Evolutionary conservation across 2,797 vertebrate species (phyloP), one percentile per base, ranked within the genome.

Genomic region (Tauraco hartlaubi): DNA sequence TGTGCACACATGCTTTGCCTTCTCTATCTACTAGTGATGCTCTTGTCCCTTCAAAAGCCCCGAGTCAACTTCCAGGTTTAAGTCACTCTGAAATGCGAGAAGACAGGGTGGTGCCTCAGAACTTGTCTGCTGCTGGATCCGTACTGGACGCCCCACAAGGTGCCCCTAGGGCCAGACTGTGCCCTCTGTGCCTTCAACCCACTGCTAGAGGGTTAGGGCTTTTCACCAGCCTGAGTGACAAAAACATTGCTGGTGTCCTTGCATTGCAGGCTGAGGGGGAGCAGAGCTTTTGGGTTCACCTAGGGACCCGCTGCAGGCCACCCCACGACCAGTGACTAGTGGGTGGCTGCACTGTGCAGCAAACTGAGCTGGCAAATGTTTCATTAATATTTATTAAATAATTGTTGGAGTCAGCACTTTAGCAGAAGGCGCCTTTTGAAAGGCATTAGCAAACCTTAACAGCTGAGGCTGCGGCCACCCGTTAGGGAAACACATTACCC

Each of bases 351-450:
- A 9, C 52, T 5, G 52, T 31, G 71, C 88, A 39, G 72, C 88
- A 46, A 56, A 69, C 69, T 28, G 67, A 67, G 51, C 91, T 58
- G 31, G n/a, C 26, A 26, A 8, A 58, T 1, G 12, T 16, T 58
- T 87, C 85, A 62, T 97, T 95, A 95, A 95, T 93, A 94, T 95
- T 97, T 75, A 97, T 89, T 81, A 75, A 81, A 37, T 76, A 76
- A 92, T 94, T 48, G 61, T 23, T 1, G 0, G 25, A 88, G 68
- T 51, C 52, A 35, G 55, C 33, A 33, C 83, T 85, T 83, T 23
- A 82, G 55, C 88, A 85, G 74, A 52, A 78, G 85, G 71, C 5
- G 1, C 9, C 0, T 51, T 90, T 31, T 31, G 41, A 91, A 64
- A 83, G 66, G 72, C 88, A 78, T 96, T 85, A 93, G 83, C 66